Evolutionary conservation across 2,888 invertebrate species (phyloP).

Genomic region (Prosopocoilus inquinatus): DNA sequence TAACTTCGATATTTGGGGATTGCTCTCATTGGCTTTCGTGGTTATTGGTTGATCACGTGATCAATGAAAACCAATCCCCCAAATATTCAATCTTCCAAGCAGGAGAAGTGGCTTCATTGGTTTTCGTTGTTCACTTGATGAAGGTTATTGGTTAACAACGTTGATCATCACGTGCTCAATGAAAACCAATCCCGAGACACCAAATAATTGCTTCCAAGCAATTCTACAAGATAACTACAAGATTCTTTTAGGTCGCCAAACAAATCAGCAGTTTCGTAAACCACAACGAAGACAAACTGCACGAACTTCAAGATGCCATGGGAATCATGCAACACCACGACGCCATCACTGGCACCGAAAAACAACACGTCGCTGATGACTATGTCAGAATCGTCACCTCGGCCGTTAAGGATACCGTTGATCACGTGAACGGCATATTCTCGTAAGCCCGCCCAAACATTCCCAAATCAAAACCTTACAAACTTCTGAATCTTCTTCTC

Average conservation of each 20-base stretch:
- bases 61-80: no score
- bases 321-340: conserved; percentile 89
- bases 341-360: conserved; percentile 53
- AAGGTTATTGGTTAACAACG: no score
- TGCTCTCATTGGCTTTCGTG: no score
- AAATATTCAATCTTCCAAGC: no score
- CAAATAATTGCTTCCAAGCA: no score
- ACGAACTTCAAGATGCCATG: conserved; percentile 64
- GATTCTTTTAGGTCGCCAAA: conserved; percentile 60
- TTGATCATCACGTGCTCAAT: no score
- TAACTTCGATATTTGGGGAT: no score
- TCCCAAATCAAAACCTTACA: conserved; percentile 18
- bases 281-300: conserved; percentile 50
- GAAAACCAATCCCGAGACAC: no score
- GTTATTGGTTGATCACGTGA: no score
- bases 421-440: conserved; percentile 17
- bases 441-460: conserved; percentile 23
- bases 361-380: conserved; percentile 54
- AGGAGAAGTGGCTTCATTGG: no score
- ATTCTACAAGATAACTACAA: no score
- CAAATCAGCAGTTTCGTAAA: conserved; percentile 62
- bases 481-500: conserved; percentile 14
- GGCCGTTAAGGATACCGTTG: conserved; percentile 53
- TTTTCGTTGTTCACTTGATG: no score
- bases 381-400: conserved; percentile 74